phyloP scores from a whole-genome alignment of 2,888 invertebrate genomes.

The Iselma pallidipennis region DNA sequence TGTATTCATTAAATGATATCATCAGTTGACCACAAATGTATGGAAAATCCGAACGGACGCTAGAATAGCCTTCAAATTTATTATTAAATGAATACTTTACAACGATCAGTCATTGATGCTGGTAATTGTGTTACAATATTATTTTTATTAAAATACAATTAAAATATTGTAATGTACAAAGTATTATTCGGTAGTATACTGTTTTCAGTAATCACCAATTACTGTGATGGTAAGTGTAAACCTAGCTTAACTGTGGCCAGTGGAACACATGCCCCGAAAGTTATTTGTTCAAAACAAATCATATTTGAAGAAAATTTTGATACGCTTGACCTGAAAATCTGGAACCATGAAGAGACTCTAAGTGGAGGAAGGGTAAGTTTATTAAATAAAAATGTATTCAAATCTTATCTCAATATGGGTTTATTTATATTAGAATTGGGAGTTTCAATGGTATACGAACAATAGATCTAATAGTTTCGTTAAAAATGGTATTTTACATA shows the following conservation, averaged over 20 bases:
- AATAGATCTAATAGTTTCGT: constrained; percentile 67
- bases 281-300: constrained; percentile 59
- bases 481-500: constrained; percentile 60
- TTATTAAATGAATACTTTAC: no score
- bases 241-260: not conserved
- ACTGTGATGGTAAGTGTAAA: not conserved
- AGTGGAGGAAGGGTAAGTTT: constrained; percentile 63
- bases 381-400: not conserved
- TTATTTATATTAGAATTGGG: constrained; percentile 62
- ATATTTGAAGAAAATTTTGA: constrained; percentile 66
- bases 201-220: not conserved
- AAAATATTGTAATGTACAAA: not conserved
- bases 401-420: not conserved
- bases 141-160: no score
- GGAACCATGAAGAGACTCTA: constrained; percentile 67
- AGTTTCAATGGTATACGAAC: constrained; percentile 69
- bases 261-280: not conserved
- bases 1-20: not conserved
- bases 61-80: not conserved
- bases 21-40: not conserved
- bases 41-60: no score
- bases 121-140: no score
- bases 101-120: no score
- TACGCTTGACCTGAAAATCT: constrained; percentile 60
- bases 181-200: not conserved